Base-by-base conservation (phyloP, 2,888 invertebrate species). In the Drosophila anceps region DNA sequence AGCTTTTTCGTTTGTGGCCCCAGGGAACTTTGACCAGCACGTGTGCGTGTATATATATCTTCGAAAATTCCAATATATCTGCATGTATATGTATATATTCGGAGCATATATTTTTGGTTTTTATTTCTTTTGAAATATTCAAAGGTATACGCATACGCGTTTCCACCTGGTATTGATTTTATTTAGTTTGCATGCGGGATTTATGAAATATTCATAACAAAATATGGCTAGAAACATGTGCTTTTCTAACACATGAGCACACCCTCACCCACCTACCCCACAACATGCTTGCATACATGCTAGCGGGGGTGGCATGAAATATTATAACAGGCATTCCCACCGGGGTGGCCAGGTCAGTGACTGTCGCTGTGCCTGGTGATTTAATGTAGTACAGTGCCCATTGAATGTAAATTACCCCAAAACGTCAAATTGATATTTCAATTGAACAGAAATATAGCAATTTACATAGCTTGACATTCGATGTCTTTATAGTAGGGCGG, bases 191-290 rank as follows among this genome's bases (percentile, higher is more conserved):
- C 87, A 84, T 84, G 76, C 76, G 86, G 87, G 79, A 81, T 60
- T 77, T 82, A 82, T 88, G 73, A 88, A 86, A 86, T 88, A 86
- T 86, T 88, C 74, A 86, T 87, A 72, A 59, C 66, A 62, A 68
- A 74, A 85, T 76, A 79, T 75, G 76, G 72, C 68, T 57, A 66
- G 71, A 66, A 79, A 72, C 73, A 80, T 71, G 73, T 72, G 72
- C 79, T 87, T 76, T 72, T 46, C 64, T 35, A 63, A 67, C 68
- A 63, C 74, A 69, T 44, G 55, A 31, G 27, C 59, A 46, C 54
- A 27, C 66, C 44, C 60, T 10, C 48, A n/a, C 35, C 4, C 37
- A 54, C 35, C n/a, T 46, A 8, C 5, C 27, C 18, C 27, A 13
- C 1, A 5, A 41, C 13, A 20, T 0, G 6, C 39, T 18, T 3